phyloP scores from a whole-genome alignment of 2,888 invertebrate genomes.

The Halictus quadricinctus region DNA sequence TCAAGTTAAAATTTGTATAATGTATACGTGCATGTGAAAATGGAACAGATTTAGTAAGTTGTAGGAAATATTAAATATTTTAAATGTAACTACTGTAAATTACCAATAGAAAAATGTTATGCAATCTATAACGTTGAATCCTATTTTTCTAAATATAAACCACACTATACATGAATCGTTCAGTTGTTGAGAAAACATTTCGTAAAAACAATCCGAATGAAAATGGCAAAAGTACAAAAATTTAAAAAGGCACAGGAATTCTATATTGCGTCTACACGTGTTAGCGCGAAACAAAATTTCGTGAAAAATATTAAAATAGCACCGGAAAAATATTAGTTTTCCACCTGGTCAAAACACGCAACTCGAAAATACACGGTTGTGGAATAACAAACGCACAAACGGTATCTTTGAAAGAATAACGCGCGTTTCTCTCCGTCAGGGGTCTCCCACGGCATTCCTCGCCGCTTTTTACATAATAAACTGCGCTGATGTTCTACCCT shows the following conservation, averaged over 20 bases:
- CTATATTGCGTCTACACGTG: neutral
- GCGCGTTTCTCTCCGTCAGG: neutral
- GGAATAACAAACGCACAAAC: slow-evolving; percentile 1
- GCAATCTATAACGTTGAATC: neutral
- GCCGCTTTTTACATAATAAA: slow-evolving; percentile 23
- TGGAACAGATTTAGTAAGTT: neutral
- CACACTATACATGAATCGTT: neutral
- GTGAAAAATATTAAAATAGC: neutral
- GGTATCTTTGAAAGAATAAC: neutral
- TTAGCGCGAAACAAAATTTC: neutral
- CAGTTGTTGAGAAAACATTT: neutral
- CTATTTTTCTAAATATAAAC: neutral
- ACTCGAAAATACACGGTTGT: neutral
- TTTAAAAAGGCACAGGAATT: neutral
- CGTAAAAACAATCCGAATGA: neutral
- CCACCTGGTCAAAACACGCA: neutral
- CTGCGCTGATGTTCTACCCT: neutral
- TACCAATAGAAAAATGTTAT: neutral
- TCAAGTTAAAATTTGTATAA: neutral
- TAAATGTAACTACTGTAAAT: neutral
- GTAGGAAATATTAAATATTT: neutral
- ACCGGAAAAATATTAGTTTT: neutral
- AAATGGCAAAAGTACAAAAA: neutral
- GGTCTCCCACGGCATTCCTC: too few relatives aligned
- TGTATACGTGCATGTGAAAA: neutral